Percentiles rank a stretch among this genome's conserved stretches.
Evolutionary conservation across 2,888 invertebrate genomes (phyloP).

Genomic region (Hymenopus coronatus): DNA sequence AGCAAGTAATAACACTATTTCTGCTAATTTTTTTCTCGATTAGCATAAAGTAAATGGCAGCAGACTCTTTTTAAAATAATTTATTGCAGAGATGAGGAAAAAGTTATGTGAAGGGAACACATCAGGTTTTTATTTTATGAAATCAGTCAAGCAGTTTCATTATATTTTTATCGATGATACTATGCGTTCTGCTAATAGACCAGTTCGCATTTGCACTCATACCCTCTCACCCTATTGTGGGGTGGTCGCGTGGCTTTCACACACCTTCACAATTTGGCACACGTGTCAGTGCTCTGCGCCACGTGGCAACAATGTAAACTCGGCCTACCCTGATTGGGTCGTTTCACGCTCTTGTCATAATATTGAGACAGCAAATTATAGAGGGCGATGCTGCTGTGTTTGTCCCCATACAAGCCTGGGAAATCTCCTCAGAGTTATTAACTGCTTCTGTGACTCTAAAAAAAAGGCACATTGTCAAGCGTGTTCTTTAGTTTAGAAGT

Average conservation of each 20-base stretch:
- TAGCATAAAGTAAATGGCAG: too few species aligned
- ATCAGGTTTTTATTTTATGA: too few species aligned
- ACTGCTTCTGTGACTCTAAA: background rate
- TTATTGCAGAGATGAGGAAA: too few species aligned
- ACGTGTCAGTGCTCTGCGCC: background rate
- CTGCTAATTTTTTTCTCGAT: too few species aligned
- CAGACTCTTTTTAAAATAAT: too few species aligned
- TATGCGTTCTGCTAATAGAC: background rate
- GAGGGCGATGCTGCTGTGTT: background rate
- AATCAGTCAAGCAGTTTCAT: too few species aligned
- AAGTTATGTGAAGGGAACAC: too few species aligned
- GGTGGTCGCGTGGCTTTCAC: background rate
- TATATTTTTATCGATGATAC: too few species aligned
- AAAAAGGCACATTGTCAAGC: background rate
- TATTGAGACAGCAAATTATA: slow-evolving; percentile 33
- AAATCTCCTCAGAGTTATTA: background rate
- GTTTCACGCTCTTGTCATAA: slow-evolving; percentile 23
- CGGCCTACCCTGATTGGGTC: background rate
- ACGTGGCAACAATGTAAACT: slow-evolving; percentile 1
- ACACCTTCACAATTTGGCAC: background rate
- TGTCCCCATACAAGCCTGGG: background rate
- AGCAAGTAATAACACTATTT: too few species aligned
- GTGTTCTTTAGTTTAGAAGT: background rate
- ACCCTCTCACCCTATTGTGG: background rate
- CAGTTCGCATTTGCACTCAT: background rate